Base-by-base conservation (phyloP, 2,113 vertebrate genomes). In the Ictalurus furcatus region DNA sequence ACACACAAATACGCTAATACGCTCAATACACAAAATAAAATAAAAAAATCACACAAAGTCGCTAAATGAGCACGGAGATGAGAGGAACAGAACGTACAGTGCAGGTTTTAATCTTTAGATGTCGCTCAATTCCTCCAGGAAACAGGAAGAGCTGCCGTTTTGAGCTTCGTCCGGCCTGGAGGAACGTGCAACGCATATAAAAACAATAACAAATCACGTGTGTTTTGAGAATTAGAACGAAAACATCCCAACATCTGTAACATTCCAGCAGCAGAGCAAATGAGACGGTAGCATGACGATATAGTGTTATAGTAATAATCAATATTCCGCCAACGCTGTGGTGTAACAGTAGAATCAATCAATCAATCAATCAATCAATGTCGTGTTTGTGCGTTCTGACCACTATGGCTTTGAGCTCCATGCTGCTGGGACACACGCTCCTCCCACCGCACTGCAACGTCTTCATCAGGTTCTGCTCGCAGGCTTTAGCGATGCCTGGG, bases 61-160 rank as follows among this genome's bases (percentile, higher is more conserved):
- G 48, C 11, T 28, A 14, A 48, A 25, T 12, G 14, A 52, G 25
- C 6, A 19, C 3, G 6, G 34, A 61, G 34, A 61, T 11, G 61
- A 85, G 16, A 61, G 40, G 48, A 16, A 1, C 21, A 73, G 48
- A 0, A 94, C 96, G 94, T 90, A 99, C 98, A 0, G 98, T 97
- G 92, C 91, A 92, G 63, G 91, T 92, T 90, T 92, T 99, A 94
- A 99, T 98, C 95, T 99, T 99, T 78, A 99, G 94, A 88, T 99
- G 98, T 71, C 96, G 95, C 90, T 99, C 98, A 0, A 98, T 96
- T 81, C 97, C 97, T 0, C 98, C 98, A 0, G 98, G 98, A 92
- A 99, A 95, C 90, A 99, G 95, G 86, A 99, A 97, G 73, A 99
- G 95, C 92, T 99, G 98, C 65, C 98, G 97, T 94, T 99, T 99